Base-by-base conservation (phyloP, 2,113 vertebrate species). In the Danionella cerebrum region DNA sequence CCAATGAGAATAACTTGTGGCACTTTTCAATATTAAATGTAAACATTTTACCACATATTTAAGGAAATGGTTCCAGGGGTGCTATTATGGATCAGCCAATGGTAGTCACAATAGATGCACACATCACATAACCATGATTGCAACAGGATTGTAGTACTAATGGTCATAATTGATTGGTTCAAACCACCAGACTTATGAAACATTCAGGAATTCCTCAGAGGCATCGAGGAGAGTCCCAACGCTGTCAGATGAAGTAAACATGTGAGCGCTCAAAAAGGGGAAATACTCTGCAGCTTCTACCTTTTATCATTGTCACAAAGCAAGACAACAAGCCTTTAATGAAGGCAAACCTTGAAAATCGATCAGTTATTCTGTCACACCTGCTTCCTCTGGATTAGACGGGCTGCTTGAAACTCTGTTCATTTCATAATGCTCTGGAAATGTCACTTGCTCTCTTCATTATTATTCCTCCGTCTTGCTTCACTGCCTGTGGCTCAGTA, bases 331-430 rank as follows among this genome's bases (percentile, higher is more conserved):
- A 58, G 27, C 64, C 57, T 14, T 19, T 29, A 59, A 52, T 68
- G 53, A 59, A 36, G 25, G 14, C 35, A 24, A 41, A 51, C 44
- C 27, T 35, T 10, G 3, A 2, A 33, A 57, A 38, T 45, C 66
- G 57, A 47, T 74, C 52, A 51, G 27, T 35, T 69, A 38, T 74
- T 70, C 47, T 25, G 45, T 36, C 47, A 45, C 53, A 31, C 67
- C 47, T 29, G 47, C 47, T 25, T 35, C 31, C 38, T 33, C 51
- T 53, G 24, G 59, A 60, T 27, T 69, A 25, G 25, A 69, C 7
- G 9, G 6, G 14, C 5, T 59, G 57, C 27, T 66, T 24, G 27
- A 29, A 60, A 53, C 27, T 3, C 21, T 25, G 29, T 48, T 36
- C 52, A 55, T 48, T 33, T 29, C 31, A 58, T 41, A 16, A 25